phyloP scores from a whole-genome alignment of 2,113 vertebrate species.

The Sylvietta virens region DNA sequence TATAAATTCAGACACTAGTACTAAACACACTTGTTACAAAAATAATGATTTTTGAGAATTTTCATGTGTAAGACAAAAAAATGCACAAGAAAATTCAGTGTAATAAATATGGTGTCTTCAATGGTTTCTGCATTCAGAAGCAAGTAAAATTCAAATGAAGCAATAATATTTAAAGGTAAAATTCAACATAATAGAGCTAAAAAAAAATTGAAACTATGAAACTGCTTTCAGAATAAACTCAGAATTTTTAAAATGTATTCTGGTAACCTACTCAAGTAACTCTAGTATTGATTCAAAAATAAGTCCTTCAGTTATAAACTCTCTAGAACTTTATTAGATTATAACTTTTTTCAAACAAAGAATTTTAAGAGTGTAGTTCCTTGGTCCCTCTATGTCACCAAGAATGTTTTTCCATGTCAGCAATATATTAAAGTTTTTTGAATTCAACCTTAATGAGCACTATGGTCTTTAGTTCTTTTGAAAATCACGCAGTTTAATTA shows the following conservation, averaged over 20 bases:
- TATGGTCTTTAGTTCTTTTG: neutral
- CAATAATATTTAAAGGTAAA: neutral
- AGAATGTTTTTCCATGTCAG: neutral
- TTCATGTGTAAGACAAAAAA: neutral
- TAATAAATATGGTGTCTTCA: neutral
- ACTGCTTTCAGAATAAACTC: neutral
- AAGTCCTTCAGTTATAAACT: neutral
- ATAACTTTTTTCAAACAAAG: neutral
- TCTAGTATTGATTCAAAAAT: neutral
- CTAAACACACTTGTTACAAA: neutral
- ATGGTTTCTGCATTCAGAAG: neutral
- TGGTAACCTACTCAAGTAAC: neutral
- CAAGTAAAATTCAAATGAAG: neutral
- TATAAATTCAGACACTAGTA: neutral
- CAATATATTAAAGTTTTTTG: neutral
- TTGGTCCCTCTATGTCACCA: neutral
- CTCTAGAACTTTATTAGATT: neutral
- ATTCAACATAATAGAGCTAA: neutral
- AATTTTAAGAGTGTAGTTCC: neutral
- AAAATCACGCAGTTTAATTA: neutral
- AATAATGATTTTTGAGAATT: neutral
- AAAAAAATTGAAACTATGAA: neutral
- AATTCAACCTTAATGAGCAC: neutral
- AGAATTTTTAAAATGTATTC: neutral
- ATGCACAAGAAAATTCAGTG: neutral